phyloP scores from a whole-genome alignment of 1,140 invertebrate species.

The Orius insidiosus region DNA sequence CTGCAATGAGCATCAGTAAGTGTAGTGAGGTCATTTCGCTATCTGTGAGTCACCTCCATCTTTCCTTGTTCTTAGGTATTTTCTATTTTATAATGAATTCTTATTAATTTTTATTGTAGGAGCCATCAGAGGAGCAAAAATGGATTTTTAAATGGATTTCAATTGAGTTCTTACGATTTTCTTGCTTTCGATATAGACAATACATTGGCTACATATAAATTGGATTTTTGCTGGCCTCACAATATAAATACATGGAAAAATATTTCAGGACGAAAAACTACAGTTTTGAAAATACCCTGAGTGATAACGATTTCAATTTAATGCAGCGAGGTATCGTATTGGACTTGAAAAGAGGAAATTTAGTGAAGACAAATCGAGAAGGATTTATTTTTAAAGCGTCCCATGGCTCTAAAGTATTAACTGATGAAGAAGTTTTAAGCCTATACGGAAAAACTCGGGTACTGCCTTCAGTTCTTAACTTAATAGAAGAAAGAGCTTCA shows the following conservation, averaged over 20 bases:
- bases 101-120: no score
- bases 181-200: slow-evolving; percentile 67
- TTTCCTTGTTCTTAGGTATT: no score
- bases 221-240: slow-evolving; percentile 41
- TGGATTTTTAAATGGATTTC: slow-evolving; percentile 24
- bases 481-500: slow-evolving; percentile 20
- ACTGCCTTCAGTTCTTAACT: slow-evolving; percentile 27
- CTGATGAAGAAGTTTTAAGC: slow-evolving; percentile 33
- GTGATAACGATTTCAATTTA: slow-evolving; percentile 37
- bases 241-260: slow-evolving; percentile 40
- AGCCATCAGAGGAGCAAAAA: no score
- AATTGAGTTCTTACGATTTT: slow-evolving; percentile 43
- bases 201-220: slow-evolving; percentile 49
- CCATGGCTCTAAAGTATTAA: slow-evolving; percentile 48
- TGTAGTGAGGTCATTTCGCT: no score
- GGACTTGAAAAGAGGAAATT: slow-evolving; percentile 52
- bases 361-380: slow-evolving; percentile 41
- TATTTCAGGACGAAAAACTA: slow-evolving; percentile 47
- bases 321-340: slow-evolving; percentile 55
- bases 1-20: no score
- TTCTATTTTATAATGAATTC: no score
- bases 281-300: slow-evolving; percentile 32
- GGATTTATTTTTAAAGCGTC: slow-evolving; percentile 44
- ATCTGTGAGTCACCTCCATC: no score
- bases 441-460: slow-evolving; percentile 39